These are phyloP conservation scores for Rhizoglyphus robini DNA, from an alignment of 1,140 invertebrate species.

Conservation along the genomic window DNA sequence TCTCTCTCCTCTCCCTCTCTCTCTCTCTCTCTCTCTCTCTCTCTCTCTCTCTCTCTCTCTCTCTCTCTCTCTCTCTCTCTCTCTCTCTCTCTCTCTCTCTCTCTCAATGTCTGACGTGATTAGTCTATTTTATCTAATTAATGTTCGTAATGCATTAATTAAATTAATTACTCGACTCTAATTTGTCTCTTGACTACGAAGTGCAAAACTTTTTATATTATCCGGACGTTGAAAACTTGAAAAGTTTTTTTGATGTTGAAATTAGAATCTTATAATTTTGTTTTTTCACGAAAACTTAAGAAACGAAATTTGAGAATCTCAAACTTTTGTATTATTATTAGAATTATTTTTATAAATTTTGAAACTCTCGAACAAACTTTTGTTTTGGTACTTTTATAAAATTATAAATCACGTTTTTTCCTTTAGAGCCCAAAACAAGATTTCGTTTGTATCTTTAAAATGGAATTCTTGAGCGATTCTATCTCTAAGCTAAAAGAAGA, in stretches of 20 bases:
- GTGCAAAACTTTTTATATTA: background rate
- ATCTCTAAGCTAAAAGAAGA: too few species aligned
- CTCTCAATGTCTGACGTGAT: background rate
- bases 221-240: background rate
- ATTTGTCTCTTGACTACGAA: background rate
- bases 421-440: too few species aligned
- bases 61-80: background rate
- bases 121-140: background rate
- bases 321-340: too few species aligned
- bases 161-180: background rate
- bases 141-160: background rate
- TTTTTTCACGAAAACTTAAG: too few species aligned
- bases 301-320: too few species aligned
- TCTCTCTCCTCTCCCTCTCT: background rate
- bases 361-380: too few species aligned
- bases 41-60: conserved; percentile 8
- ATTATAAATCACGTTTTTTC: too few species aligned
- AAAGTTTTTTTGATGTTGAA: background rate
- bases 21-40: background rate
- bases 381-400: too few species aligned
- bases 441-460: too few species aligned
- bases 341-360: too few species aligned
- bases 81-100: background rate
- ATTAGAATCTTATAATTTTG: too few species aligned
- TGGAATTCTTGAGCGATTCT: too few species aligned